Percentiles rank a stretch among this genome's conserved stretches.
These are phyloP conservation scores for Poeciliopsis infans DNA, from an alignment of 2,797 vertebrate genomes.

Conservation along the genomic window DNA sequence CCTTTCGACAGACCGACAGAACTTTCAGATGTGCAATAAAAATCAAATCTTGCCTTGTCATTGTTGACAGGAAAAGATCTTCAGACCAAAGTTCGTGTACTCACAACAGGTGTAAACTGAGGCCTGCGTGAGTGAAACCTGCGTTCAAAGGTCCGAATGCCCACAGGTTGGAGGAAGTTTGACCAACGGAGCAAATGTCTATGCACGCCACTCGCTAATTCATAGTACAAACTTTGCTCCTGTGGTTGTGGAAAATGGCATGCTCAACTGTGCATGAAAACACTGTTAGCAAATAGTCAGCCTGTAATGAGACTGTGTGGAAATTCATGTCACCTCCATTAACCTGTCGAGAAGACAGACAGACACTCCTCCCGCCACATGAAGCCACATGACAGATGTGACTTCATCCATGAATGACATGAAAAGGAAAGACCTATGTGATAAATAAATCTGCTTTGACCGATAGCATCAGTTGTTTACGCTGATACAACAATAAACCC, in stretches of 20 bases:
- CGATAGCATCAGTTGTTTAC: not conserved
- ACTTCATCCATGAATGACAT: not conserved
- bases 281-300: slow-evolving; percentile 20
- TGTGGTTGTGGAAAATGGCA: slow-evolving; percentile 14
- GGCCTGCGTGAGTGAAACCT: not conserved
- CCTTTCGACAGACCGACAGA: not conserved
- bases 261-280: slow-evolving; percentile 14
- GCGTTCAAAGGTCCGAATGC: slow-evolving; percentile 19
- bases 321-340: slow-evolving; percentile 7
- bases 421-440: not conserved
- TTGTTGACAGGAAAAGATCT: not conserved
- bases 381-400: slow-evolving; percentile 1
- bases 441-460: not conserved
- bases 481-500: not conserved
- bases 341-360: slow-evolving; percentile 2
- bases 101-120: not conserved
- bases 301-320: slow-evolving; percentile 7
- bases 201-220: slow-evolving; percentile 50
- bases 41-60: not conserved
- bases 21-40: not conserved
- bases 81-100: not conserved
- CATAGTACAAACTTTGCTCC: slow-evolving; percentile 10
- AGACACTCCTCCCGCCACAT: slow-evolving; percentile 4
- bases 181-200: not conserved
- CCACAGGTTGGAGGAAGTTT: not conserved